phyloP scores from a whole-genome alignment of 2,797 vertebrate species.

The Etheostoma perlongum region DNA sequence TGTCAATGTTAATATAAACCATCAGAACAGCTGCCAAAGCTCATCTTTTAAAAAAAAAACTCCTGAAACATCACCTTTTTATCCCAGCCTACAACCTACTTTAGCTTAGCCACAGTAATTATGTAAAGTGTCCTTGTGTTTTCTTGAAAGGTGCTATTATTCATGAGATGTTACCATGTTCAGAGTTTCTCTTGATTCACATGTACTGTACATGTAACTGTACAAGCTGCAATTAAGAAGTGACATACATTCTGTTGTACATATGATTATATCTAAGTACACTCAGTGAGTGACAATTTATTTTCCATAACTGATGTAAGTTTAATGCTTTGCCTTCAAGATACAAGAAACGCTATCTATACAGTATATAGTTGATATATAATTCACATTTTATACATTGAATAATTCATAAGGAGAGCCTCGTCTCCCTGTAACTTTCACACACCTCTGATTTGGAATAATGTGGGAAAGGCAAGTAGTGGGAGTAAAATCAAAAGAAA shows the following conservation, averaged over 20 bases:
- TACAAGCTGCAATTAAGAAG: constrained; percentile 1
- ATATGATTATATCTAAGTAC: background rate
- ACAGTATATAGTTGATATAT: constrained; percentile 51
- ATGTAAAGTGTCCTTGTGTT: too few relatives aligned
- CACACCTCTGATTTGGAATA: constrained; percentile 46
- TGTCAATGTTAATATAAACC: background rate
- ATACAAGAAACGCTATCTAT: constrained; percentile 59
- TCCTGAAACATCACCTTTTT: too few relatives aligned
- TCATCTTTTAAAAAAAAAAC: background rate
- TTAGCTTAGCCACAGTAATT: too few relatives aligned
- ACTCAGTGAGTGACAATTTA: constrained; percentile 23
- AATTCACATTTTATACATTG: constrained; percentile 33
- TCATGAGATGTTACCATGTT: background rate
- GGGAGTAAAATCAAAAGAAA: constrained; percentile 47
- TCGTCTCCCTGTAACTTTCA: constrained; percentile 39
- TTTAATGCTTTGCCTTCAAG: constrained; percentile 43
- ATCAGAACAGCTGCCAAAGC: background rate
- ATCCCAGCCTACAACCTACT: too few relatives aligned
- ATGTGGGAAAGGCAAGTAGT: constrained; percentile 21
- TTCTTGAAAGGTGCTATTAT: background rate
- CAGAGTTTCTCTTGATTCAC: constrained; percentile 12
- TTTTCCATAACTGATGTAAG: constrained; percentile 23
- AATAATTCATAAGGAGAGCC: constrained; percentile 70
- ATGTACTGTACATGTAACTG: constrained; percentile 26
- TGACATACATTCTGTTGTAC: background rate